Evolutionary conservation across 2,888 invertebrate species (phyloP).

Genomic region (Lottia scabra): DNA sequence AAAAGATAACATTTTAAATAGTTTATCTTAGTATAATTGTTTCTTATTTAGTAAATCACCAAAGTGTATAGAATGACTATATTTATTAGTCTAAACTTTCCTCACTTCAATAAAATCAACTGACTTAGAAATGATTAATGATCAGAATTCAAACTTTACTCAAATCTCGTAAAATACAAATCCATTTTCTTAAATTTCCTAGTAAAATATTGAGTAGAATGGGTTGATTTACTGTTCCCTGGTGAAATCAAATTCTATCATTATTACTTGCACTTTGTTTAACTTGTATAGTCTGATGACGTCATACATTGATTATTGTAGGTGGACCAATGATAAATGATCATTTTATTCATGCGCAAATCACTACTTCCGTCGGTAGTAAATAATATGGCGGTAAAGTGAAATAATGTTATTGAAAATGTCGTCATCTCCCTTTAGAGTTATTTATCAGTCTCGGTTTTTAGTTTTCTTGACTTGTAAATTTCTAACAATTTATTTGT

Average conservation of each 20-base stretch:
- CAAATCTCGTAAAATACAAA: neutral
- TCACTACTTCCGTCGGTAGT: neutral
- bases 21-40: no score
- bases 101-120: no score
- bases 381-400: neutral
- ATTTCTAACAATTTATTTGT: no score
- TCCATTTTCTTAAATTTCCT: neutral
- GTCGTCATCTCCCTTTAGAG: no score
- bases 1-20: no score
- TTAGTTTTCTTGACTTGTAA: no score
- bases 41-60: no score
- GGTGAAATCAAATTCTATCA: neutral
- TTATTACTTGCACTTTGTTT: neutral
- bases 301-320: neutral
- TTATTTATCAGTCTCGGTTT: no score
- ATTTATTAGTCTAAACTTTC: no score
- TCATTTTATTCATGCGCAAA: neutral
- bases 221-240: neutral
- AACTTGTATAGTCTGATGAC: neutral
- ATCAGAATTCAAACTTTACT: neutral
- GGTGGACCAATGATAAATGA: neutral
- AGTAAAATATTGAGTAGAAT: neutral
- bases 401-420: neutral
- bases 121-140: constrained; percentile 1
- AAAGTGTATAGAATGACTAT: no score